These are phyloP conservation scores for Clinocottus analis DNA, from an alignment of 2,113 vertebrate species.

Conservation along the genomic window DNA sequence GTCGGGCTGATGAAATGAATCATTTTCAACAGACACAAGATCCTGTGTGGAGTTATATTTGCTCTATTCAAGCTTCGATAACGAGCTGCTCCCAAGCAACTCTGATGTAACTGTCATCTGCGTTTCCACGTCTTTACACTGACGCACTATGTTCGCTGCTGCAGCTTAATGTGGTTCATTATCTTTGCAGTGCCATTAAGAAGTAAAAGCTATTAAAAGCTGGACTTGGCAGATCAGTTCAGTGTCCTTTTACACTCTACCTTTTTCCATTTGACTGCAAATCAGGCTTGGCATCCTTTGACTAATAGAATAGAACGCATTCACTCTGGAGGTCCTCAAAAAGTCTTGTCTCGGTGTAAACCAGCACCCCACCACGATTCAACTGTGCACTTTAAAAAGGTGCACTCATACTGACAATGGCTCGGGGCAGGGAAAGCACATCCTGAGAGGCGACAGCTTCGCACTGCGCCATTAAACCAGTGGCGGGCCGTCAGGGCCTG, in stretches of 20 bases:
- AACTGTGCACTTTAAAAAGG: slow-evolving; percentile 46
- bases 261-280: slow-evolving; percentile 39
- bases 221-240: slow-evolving; percentile 36
- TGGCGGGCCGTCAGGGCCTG: too few relatives aligned
- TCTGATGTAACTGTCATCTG: slow-evolving; percentile 43
- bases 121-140: slow-evolving; percentile 15
- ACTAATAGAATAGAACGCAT: slow-evolving; percentile 23
- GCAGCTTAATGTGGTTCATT: slow-evolving; percentile 34
- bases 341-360: slow-evolving; percentile 32
- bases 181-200: slow-evolving; percentile 24
- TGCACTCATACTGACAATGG: slow-evolving; percentile 1
- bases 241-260: slow-evolving; percentile 40
- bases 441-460: slow-evolving; percentile 42
- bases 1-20: slow-evolving; percentile 57
- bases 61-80: slow-evolving; percentile 43
- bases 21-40: slow-evolving; percentile 49
- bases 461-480: slow-evolving; percentile 51
- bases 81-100: slow-evolving; percentile 26
- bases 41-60: slow-evolving; percentile 47
- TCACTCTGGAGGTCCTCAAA: slow-evolving; percentile 10
- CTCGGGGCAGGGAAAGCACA: slow-evolving; percentile 35
- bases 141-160: slow-evolving; percentile 8
- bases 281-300: slow-evolving; percentile 32
- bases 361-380: slow-evolving; percentile 8
- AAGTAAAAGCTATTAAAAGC: slow-evolving; percentile 48